Base-by-base conservation (phyloP, 2,113 vertebrate species). In the Tringa solitaria region DNA sequence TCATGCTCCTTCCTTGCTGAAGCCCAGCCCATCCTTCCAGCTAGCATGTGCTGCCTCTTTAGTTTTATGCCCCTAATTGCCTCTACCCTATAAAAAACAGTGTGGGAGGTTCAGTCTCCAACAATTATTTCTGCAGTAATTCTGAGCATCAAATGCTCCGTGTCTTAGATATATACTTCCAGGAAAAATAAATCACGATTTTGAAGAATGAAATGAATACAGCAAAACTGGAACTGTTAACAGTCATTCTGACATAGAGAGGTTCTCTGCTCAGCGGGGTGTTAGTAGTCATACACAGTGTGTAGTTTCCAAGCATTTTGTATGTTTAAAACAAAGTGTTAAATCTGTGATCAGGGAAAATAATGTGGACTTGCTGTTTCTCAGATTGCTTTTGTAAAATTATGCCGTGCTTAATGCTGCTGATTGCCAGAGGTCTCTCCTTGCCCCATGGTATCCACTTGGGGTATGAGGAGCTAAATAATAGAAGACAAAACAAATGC, bases 321-420 rank as follows among this genome's bases (percentile, higher is more conserved):
- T 22, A 2, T 33, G 11, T 81, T 70, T 30, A 45, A 64, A 87
- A 61, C 41, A 6, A 64, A 61, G 39, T 57, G 24, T 12, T 32
- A 24, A 35, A 35, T 83, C 57, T 83, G 6, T 35, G 33, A 48
- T 15, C 7, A 12, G 54, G 46, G 9, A 24, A 57, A 48, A 32
- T 37, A 70, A 37, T 0, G 0, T 3, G 33, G 50, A 13, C n/a
- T 74, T 82, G 39, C 20, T 79, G 9, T 67, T 84, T 68, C 26
- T 67, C 39, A 53, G 41, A 12, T n/a, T 20, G 12, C 60, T 92
- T 57, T 73, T 43, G 33, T 68, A 46, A 63, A 67, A 87, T 77
- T 57, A 84, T 64, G 37, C 19, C 0, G 0, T 53, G 16, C 39
- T 65, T 73, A 80, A 24, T 0, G 0, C 35, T 51, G 3, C 37